Evolutionary conservation across 2,888 invertebrate genomes (phyloP).

Genomic region (Petrolisthes manimaculis): DNA sequence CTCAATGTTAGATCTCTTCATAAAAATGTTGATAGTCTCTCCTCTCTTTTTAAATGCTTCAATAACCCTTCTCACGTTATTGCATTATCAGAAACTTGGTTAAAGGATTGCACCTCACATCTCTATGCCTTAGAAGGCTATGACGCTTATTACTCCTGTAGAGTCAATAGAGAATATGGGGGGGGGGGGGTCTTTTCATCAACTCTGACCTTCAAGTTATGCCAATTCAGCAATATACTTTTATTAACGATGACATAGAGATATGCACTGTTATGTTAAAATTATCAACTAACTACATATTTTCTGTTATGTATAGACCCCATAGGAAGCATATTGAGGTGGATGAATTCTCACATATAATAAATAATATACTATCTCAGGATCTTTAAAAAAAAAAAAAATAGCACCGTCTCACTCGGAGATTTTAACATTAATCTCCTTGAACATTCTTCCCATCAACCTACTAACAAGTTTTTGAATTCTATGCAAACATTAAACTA

Average conservation of each 20-base stretch:
- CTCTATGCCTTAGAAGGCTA: not conserved
- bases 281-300: not conserved
- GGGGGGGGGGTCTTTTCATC: not conserved
- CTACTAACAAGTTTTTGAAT: not conserved
- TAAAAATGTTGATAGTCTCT: not conserved
- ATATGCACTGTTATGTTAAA: slow-evolving; percentile 4
- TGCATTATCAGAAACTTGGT: slow-evolving; percentile 2
- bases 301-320: not conserved
- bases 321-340: not conserved
- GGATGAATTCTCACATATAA: not conserved
- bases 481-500: not conserved
- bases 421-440: not conserved
- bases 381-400: not conserved
- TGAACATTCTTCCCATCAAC: not conserved
- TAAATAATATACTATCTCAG: not conserved
- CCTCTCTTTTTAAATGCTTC: not conserved
- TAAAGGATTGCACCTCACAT: not conserved
- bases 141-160: not conserved
- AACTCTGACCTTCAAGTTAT: not conserved
- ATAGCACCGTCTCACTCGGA: not conserved
- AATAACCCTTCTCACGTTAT: not conserved
- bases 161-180: not conserved
- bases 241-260: not conserved
- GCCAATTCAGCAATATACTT: not conserved
- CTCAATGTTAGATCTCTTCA: not conserved